Conservation (phyloP, 2,797 vertebrate species). For the Scarus forsteni region DNA sequence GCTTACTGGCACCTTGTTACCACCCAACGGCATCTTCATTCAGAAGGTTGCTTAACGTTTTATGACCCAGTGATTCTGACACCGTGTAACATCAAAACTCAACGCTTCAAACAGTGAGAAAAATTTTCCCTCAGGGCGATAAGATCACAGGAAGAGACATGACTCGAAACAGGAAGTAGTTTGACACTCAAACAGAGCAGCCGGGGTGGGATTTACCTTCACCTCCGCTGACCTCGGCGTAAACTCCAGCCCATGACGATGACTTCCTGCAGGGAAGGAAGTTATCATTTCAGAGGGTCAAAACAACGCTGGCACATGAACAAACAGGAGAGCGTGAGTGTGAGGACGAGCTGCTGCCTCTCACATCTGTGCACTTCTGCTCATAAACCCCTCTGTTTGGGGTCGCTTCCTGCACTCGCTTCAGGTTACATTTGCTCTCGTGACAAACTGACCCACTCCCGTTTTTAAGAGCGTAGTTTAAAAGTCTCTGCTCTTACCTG, state of each 20-base stretch:
- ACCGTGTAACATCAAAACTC: too few species aligned
- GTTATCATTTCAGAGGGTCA: conserved; percentile 28
- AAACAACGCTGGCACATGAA: conserved; percentile 35
- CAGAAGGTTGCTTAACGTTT: too few species aligned
- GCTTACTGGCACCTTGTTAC: too few species aligned
- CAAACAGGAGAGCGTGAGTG: conserved; percentile 3
- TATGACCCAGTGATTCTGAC: too few species aligned
- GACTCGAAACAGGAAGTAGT: conserved; percentile 53
- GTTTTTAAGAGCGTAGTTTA: conserved; percentile 47
- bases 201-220: conserved; percentile 14
- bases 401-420: conserved; percentile 66
- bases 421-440: conserved; percentile 62
- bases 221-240: conserved; percentile 18
- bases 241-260: conserved; percentile 1
- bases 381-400: conserved; percentile 66
- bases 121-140: neutral
- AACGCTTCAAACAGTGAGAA: neutral
- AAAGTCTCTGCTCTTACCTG: conserved; percentile 35
- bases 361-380: conserved; percentile 59
- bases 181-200: conserved; percentile 9
- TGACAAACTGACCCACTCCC: conserved; percentile 51
- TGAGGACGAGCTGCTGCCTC: conserved; percentile 4
- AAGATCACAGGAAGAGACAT: conserved; percentile 26
- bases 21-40: too few species aligned
- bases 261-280: conserved; percentile 34